Conservation (phyloP, 2,113 vertebrate species). For the Lepidothrix coronata region DNA sequence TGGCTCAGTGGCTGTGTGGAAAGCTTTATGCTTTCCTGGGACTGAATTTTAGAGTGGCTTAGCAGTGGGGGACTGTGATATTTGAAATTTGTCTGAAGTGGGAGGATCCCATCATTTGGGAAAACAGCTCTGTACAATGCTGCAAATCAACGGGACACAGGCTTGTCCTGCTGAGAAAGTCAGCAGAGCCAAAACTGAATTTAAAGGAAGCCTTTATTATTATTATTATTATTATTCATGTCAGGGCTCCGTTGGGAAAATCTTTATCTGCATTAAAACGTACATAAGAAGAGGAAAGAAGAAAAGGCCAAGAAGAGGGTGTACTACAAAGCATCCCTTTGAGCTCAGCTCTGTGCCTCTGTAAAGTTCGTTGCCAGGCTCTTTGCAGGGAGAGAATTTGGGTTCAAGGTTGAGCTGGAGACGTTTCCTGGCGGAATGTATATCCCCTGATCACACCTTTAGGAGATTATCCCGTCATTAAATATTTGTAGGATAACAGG, state of each 20-base stretch:
- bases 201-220: constrained; percentile 66
- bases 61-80: background rate
- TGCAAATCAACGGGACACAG: constrained; percentile 12
- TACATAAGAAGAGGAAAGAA: constrained; percentile 70
- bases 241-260: constrained; percentile 65
- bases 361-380: constrained; percentile 60
- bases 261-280: constrained; percentile 75
- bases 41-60: background rate
- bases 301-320: constrained; percentile 67
- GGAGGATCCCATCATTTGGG: constrained; percentile 11
- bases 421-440: constrained; percentile 56
- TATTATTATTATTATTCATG: constrained; percentile 75
- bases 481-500: constrained; percentile 86
- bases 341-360: constrained; percentile 64
- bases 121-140: constrained; percentile 3
- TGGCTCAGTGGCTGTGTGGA: background rate
- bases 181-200: constrained; percentile 62
- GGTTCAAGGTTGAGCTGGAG: constrained; percentile 74
- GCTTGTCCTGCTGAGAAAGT: constrained; percentile 60
- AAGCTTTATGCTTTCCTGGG: background rate
- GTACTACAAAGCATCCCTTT: constrained; percentile 70
- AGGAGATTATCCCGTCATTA: constrained; percentile 85
- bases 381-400: constrained; percentile 63
- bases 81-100: constrained; percentile 1
- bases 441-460: constrained; percentile 79